phyloP scores from a whole-genome alignment of 2,797 vertebrate genomes.

The Chrosomus eos region DNA sequence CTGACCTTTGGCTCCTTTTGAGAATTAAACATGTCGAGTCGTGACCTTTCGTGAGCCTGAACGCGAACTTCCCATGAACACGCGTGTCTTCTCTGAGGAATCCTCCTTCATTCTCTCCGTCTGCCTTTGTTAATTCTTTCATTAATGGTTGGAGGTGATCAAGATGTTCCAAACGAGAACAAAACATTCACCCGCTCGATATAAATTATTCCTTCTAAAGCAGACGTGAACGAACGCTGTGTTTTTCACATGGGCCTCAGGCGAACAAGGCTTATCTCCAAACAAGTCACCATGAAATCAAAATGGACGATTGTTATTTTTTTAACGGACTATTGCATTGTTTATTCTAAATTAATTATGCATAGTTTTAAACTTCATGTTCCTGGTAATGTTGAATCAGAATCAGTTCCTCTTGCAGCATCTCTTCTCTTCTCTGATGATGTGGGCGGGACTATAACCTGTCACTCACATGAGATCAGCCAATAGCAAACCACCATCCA shows the following conservation, averaged over 20 bases:
- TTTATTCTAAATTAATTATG: not conserved
- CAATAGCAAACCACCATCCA: too few species aligned
- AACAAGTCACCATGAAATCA: not conserved
- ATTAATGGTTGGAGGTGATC: constrained; percentile 58
- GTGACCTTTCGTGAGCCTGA: constrained; percentile 75
- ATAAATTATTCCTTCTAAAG: constrained; percentile 47
- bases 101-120: constrained; percentile 21
- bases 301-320: not conserved
- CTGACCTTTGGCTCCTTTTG: constrained; percentile 77
- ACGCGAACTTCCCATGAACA: constrained; percentile 6
- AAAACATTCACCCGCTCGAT: constrained; percentile 34
- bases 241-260: not conserved
- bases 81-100: not conserved
- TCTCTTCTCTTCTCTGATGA: too few species aligned
- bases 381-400: not conserved
- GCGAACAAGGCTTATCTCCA: not conserved
- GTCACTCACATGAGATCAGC: too few species aligned
- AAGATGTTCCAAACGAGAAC: constrained; percentile 52
- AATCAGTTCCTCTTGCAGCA: not conserved
- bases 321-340: not conserved
- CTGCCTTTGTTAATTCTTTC: constrained; percentile 63
- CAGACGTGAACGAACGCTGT: not conserved
- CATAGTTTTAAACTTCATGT: not conserved
- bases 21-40: constrained; percentile 80
- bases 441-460: too few species aligned